phyloP scores from a whole-genome alignment of 1,140 invertebrate genomes.

The Meloidogyne floridensis region DNA sequence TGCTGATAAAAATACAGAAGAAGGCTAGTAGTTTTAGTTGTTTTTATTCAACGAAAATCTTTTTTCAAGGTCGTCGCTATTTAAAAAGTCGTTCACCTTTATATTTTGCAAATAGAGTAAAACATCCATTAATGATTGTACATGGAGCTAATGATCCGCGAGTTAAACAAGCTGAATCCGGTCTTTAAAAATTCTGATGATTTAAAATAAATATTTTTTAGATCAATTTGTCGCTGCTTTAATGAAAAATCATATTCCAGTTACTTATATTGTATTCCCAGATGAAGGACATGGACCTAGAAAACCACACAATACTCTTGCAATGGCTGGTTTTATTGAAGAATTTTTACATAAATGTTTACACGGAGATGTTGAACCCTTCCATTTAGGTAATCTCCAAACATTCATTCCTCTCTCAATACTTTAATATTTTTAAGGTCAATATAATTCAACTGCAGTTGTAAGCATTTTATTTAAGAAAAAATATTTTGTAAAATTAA shows the following conservation, averaged over 20 bases:
- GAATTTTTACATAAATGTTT: constrained; percentile 54
- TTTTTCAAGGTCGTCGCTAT: constrained; percentile 39
- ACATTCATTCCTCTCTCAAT: no score
- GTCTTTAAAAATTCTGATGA: constrained; percentile 19
- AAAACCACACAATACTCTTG: constrained; percentile 51
- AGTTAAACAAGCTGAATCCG: constrained; percentile 55
- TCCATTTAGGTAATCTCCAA: constrained; percentile 25
- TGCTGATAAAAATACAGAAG: constrained; percentile 57
- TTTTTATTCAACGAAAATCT: no score
- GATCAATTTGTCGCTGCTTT: constrained; percentile 63
- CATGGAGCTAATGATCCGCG: constrained; percentile 56
- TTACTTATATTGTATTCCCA: constrained; percentile 55
- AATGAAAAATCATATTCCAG: constrained; percentile 55
- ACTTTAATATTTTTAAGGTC: constrained; percentile 28
- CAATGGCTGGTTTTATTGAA: constrained; percentile 54
- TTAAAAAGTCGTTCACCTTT: constrained; percentile 55
- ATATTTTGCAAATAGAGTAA: constrained; percentile 54
- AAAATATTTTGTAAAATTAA: neutral
- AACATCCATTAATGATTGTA: constrained; percentile 53
- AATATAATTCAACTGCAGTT: constrained; percentile 53
- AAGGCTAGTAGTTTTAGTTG: constrained; percentile 34
- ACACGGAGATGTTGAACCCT: constrained; percentile 50
- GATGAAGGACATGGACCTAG: constrained; percentile 53
- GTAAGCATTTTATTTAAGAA: constrained; percentile 22
- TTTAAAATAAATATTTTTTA: constrained; percentile 24